Evolutionary conservation across 1,140 invertebrate genomes (phyloP), one percentile per base, ranked within the genome.

Genomic region (Heliothis subflexa): DNA sequence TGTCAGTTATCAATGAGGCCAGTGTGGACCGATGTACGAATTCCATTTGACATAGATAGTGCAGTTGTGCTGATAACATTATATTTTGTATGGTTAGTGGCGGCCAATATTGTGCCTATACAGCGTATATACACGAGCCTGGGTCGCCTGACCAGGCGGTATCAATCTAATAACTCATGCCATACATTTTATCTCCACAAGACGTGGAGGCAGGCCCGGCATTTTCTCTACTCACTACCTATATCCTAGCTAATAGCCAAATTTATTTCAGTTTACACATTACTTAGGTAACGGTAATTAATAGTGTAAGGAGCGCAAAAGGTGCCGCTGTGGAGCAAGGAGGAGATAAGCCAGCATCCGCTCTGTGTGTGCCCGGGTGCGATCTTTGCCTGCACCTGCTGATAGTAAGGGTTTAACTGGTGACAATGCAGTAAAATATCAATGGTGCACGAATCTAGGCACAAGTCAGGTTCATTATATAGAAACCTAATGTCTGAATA

Each of bases 161-260:
- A 80, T 70, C 72, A 80, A 80, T 80, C 62, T 75, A 61, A 57
- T 54, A 71, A 70, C 73, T 61, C 73, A 66, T 64, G 18, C 57
- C 45, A 71, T 70, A 80, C 57, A 77, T 76, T 80, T 76, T 70
- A 62, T 72, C 73, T 62, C 18, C 47, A 47, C 57, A 80, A 78
- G 64, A 78, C 66, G 49, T 18, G 47, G 49, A 14, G 50, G 66
- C 18, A 78, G 55, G 47, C 57, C 21, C 71, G 71, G 21, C 40
- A 61, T 40, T 61, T 47, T 61, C 55, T 57, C 55, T 14, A 12
- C 14, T 57, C 55, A 73, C 54, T 18, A 47, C 16, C 28, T 76
- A 62, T 49, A 72, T 54, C 33, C n/a, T 57, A 57, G 28, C 18
- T 33, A 64, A 76, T 45, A 45, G 50, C 72, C 55, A 45, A 49